Percentiles rank a stretch among this genome's conserved stretches.
phyloP scores from a whole-genome alignment of 2,888 invertebrate species.

The Schizaphis graminum region DNA sequence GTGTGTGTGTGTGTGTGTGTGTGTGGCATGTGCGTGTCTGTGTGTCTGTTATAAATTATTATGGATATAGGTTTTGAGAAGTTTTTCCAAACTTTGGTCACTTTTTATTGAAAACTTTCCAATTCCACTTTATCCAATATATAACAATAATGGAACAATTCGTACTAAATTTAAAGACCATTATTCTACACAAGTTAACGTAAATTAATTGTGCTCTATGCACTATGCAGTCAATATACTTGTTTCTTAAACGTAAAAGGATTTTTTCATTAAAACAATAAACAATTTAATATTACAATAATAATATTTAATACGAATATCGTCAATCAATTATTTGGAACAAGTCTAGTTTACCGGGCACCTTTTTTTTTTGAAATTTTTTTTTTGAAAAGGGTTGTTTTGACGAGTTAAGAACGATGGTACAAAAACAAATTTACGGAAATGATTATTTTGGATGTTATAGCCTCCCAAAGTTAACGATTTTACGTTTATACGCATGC shows the following conservation, averaged over 20 bases:
- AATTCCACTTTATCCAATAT: background rate
- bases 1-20: background rate
- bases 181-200: background rate
- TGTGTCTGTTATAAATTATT: background rate
- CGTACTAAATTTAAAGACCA: background rate
- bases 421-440: too few species aligned
- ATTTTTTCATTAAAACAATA: background rate
- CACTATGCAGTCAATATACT: background rate
- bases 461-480: too few species aligned
- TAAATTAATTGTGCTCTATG: background rate
- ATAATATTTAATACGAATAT: background rate
- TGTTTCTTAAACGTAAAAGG: background rate
- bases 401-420: too few species aligned
- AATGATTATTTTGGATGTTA: too few species aligned
- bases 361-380: too few species aligned
- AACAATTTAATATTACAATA: background rate
- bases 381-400: too few species aligned
- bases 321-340: too few species aligned
- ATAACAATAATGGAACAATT: background rate
- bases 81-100: background rate
- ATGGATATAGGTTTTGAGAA: background rate
- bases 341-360: too few species aligned
- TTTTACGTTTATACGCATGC: too few species aligned
- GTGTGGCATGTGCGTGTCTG: too few species aligned
- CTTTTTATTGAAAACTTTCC: constrained; percentile 33